Evolutionary conservation across 2,888 invertebrate species (phyloP).

Genomic region (Patella ulyssiponensis): DNA sequence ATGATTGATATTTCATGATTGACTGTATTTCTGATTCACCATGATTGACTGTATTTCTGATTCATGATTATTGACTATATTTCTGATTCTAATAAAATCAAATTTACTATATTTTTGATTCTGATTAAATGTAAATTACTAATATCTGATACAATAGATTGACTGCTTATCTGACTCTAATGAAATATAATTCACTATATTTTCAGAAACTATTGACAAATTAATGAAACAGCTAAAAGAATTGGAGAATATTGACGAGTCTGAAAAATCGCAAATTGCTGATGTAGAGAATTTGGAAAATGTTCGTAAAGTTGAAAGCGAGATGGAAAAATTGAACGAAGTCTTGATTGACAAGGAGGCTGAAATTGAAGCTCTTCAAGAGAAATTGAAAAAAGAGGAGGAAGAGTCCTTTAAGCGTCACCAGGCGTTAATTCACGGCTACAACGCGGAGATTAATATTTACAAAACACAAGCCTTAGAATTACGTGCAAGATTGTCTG

Average conservation of each 20-base stretch:
- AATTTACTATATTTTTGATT: no score
- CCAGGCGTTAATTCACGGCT: conserved; percentile 62
- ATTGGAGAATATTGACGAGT: neutral
- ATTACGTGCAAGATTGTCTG: conserved; percentile 20
- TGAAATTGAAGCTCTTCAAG: conserved; percentile 39
- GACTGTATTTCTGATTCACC: no score
- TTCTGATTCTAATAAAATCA: no score
- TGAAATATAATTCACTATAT: no score
- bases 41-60: no score
- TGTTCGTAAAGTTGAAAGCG: conserved; percentile 8
- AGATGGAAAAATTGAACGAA: conserved; percentile 29
- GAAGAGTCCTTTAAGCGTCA: conserved; percentile 55
- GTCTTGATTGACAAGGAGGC: conserved; percentile 39
- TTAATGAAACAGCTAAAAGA: conserved; percentile 15
- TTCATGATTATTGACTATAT: no score
- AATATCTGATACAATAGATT: no score
- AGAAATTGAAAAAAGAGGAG: conserved; percentile 47
- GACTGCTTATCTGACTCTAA: no score
- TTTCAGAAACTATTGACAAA: conserved; percentile 14
- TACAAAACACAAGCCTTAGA: conserved; percentile 51
- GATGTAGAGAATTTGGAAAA: conserved; percentile 2
- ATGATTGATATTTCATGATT: no score
- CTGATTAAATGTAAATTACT: no score
- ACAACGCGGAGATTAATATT: conserved; percentile 59
- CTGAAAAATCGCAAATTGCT: neutral